These are phyloP conservation scores for Pogonocichla stellata DNA, from an alignment of 2,113 vertebrate species.

Conservation along the genomic window DNA sequence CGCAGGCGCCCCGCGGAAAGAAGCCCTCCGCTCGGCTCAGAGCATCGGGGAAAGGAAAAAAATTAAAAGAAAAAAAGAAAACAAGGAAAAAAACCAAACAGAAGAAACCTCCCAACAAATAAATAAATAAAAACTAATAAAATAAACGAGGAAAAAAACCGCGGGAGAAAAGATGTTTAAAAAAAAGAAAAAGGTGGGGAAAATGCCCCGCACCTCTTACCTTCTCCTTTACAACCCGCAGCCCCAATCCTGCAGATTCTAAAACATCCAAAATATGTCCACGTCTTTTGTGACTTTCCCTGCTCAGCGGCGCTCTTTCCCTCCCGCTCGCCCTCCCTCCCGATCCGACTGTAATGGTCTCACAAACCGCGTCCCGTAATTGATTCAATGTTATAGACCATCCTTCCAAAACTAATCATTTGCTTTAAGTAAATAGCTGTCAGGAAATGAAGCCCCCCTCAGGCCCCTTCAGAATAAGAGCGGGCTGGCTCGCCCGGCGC, in stretches of 20 bases:
- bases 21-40: not conserved
- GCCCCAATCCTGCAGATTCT: conserved; percentile 70
- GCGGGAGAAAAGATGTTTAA: not conserved
- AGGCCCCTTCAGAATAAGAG: conserved; percentile 86
- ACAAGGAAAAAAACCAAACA: too few relatives aligned
- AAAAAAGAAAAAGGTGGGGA: not conserved
- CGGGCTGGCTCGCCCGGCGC: not conserved
- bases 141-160: not conserved
- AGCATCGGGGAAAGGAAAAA: rapidly evolving
- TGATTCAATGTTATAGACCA: conserved; percentile 93
- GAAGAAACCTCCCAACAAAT: not conserved
- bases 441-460: conserved; percentile 85
- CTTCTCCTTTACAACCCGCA: conserved; percentile 67
- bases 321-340: conserved; percentile 73
- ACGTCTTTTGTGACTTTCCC: conserved; percentile 73
- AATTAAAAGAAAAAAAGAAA: rapidly evolving
- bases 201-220: conserved; percentile 60
- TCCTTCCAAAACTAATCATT: conserved; percentile 93
- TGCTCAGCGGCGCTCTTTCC: conserved; percentile 63
- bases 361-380: conserved; percentile 87
- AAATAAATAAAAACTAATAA: not conserved
- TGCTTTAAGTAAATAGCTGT: conserved; percentile 95
- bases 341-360: conserved; percentile 76
- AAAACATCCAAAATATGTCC: conserved; percentile 71
- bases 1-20: not conserved